Base-by-base conservation (phyloP, 2,113 vertebrate species). In the Dermatemys mawii region DNA sequence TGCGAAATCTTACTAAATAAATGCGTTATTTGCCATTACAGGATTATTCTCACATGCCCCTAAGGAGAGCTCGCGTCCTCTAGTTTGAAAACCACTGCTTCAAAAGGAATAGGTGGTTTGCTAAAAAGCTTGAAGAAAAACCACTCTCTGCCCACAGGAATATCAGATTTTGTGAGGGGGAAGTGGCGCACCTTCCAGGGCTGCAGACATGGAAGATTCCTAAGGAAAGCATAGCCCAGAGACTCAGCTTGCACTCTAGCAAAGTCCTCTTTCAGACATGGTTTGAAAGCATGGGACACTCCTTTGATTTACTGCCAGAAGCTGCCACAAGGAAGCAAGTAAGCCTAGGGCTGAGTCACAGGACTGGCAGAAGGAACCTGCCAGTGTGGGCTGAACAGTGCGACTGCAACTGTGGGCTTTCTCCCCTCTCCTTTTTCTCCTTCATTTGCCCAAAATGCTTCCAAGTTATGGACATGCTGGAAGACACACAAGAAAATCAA, bases 251-350 rank as follows among this genome's bases (percentile, higher is more conserved):
- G 32, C 4, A 7, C 70, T 92, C 19, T 73, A 84, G 93, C 82
- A 89, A 97, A 83, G 63, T 63, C 90, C 80, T 24, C 48, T 93
- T 83, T 83, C 41, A 86, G 63, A 84, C 87, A 27, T 5, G 27
- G 44, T 26, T 93, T 92, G 83, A 86, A 94, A 83, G 89, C 2
- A 16, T 0, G 1, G 73, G 78, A 83, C 55, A 60, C 16, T 81
- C 63, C 89, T 96, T 95, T 95, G 95, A 97, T 91, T 94, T n/a
- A 2, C 35, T 89, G 94, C 96, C 92, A 96, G 87, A 14, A 41
- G 90, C 6, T 67, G 93, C 93, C 96, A 93, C 91, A 90, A 91
- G 89, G 3, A 3, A 97, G 94, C 94, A 97, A 96, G 63, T 35
- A 67, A 67, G 35, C 73, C 49, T 67, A 0, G 0, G 73, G 24